These are phyloP conservation scores for Sphecodes monilicornis DNA, from an alignment of 2,888 invertebrate genomes.

Conservation along the genomic window DNA sequence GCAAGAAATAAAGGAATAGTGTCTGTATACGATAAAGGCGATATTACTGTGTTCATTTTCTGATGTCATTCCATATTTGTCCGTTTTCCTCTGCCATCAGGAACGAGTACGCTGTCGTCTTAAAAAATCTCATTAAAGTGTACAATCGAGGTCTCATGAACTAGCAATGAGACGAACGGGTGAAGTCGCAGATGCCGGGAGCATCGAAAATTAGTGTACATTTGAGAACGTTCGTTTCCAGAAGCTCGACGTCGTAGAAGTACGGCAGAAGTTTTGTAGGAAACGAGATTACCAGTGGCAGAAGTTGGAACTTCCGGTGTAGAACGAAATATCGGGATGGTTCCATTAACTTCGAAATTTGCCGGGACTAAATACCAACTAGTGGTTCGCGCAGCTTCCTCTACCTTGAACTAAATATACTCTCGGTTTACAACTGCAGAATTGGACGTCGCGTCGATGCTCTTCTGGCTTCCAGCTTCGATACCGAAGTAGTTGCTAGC, in stretches of 20 bases:
- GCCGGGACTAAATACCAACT: constrained; percentile 28
- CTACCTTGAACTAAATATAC: neutral
- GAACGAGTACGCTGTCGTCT: no score
- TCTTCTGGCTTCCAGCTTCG: neutral
- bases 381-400: neutral
- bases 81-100: no score
- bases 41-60: no score
- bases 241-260: neutral
- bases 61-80: no score
- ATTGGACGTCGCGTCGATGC: neutral
- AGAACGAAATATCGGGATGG: constrained; percentile 24
- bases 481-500: neutral
- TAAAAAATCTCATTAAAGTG: neutral
- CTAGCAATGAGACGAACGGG: neutral
- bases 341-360: constrained; percentile 2
- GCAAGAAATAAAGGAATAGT: no score
- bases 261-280: neutral
- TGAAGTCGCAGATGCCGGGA: neutral
- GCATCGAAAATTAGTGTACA: neutral
- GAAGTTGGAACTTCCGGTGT: neutral
- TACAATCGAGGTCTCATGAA: neutral
- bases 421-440: neutral
- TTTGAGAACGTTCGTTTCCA: neutral
- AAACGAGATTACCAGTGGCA: neutral
- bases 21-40: no score